Percentiles rank a stretch among this genome's conserved stretches.
phyloP scores from a whole-genome alignment of 2,113 vertebrate species.

The Synchiropus splendidus region DNA sequence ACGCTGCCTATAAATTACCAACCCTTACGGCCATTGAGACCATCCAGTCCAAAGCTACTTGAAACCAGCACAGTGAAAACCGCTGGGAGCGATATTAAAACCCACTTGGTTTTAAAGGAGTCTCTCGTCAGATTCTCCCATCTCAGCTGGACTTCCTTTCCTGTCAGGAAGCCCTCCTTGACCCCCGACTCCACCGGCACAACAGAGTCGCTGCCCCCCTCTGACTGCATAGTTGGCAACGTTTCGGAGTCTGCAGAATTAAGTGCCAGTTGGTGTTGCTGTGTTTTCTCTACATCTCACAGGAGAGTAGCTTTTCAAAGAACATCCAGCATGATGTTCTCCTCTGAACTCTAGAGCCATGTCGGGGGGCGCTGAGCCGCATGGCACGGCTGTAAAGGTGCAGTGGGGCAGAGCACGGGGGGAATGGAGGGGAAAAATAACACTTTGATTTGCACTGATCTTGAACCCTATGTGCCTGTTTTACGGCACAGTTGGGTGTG shows the following conservation, averaged over 20 bases:
- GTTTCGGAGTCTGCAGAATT: constrained; percentile 82
- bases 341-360: constrained; percentile 61
- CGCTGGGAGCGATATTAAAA: constrained; percentile 78
- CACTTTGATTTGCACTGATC: constrained; percentile 72
- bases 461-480: constrained; percentile 63
- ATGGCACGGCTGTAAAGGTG: constrained; percentile 45
- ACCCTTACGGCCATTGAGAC: constrained; percentile 13
- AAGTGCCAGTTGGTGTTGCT: constrained; percentile 96
- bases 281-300: constrained; percentile 87
- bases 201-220: constrained; percentile 36
- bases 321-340: constrained; percentile 75
- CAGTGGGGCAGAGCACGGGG: constrained; percentile 14
- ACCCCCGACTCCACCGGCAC: constrained; percentile 33
- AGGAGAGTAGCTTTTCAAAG: constrained; percentile 83
- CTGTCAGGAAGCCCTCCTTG: constrained; percentile 80
- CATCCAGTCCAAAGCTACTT: constrained; percentile 15
- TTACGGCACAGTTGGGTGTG: constrained; percentile 70
- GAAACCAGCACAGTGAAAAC: constrained; percentile 59
- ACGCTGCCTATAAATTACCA: constrained; percentile 39
- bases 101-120: constrained; percentile 72
- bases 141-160: constrained; percentile 76
- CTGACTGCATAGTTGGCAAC: constrained; percentile 75
- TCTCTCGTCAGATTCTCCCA: constrained; percentile 55
- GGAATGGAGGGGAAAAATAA: constrained; percentile 56
- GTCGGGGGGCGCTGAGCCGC: constrained; percentile 52